Evolutionary conservation across 2,797 vertebrate species (phyloP).

Genomic region (Numenius phaeopus): DNA sequence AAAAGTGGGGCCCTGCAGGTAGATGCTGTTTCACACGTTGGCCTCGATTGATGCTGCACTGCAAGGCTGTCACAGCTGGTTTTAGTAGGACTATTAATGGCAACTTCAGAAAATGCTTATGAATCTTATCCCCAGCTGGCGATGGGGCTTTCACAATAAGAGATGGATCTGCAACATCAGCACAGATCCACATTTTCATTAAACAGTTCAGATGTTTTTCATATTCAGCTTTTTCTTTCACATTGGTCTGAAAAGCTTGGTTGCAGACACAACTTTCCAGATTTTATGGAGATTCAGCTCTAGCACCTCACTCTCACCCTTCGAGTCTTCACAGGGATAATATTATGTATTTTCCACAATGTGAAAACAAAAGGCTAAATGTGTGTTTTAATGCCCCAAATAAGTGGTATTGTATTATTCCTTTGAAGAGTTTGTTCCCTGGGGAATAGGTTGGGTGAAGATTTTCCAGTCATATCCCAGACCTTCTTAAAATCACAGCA

Average conservation of each 20-base stretch:
- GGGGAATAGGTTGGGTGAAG: slow-evolving; percentile 30
- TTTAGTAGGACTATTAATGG: background rate
- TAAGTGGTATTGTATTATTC: background rate
- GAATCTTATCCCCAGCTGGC: background rate
- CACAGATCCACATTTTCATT: background rate
- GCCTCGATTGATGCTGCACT: background rate
- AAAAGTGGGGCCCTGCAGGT: background rate
- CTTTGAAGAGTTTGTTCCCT: slow-evolving; percentile 52
- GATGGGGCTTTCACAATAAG: background rate
- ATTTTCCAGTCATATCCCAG: slow-evolving; percentile 65
- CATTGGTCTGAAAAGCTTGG: background rate
- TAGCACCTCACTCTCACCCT: background rate
- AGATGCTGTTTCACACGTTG: background rate
- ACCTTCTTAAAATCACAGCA: slow-evolving; percentile 69
- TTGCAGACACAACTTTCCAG: background rate
- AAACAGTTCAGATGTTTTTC: background rate
- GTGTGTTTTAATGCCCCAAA: background rate
- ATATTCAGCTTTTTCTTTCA: background rate
- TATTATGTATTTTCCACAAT: slow-evolving; percentile 4
- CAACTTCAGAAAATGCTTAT: slow-evolving; percentile 17
- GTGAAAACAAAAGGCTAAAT: background rate
- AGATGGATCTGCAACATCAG: background rate
- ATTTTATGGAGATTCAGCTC: background rate
- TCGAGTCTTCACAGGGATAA: background rate
- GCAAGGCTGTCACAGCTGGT: background rate